Base-by-base conservation (phyloP, 2,797 vertebrate species). In the Phalloptychus januarius region DNA sequence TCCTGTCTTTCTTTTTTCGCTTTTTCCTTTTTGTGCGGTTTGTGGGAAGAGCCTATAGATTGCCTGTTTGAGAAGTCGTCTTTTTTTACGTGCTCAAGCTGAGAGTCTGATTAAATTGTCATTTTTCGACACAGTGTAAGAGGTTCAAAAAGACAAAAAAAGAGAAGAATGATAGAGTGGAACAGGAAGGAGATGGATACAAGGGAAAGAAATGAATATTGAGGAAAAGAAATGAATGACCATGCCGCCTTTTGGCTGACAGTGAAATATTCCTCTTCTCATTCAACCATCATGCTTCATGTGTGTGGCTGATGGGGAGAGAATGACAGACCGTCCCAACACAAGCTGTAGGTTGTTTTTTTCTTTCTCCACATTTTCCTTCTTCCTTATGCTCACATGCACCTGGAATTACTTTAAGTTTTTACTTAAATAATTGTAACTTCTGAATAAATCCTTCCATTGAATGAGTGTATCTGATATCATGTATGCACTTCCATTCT, bases 211-310 rank as follows among this genome's bases (percentile, higher is more conserved):
- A 78, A 82, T 58, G 73, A 74, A 74, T 74, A 58, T 58, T 74
- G 40, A 74, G 42, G 52, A 84, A 89, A 79, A 85, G 96, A 96
- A 98, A 98, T 97, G 96, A 97, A 98, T 97, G 95, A 95, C 92
- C 81, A 90, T 94, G 93, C 93, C 94, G 88, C 88, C 93, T 93
- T 88, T 93, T 89, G 87, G 91, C 89, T 98, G 97, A 98, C 97
- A 98, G 97, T 98, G 98, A 99, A 97, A 97, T 98, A 98, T 99
- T 97, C 96, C 94, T 94, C 95, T 94, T 94, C 94, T 96, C 96
- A 95, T 96, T 96, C 96, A 96, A 95, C 95, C 95, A 77, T 97
- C 96, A 96, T 96, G 96, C 96, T 96, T 96, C 96, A 93, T 94
- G 95, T 94, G 95, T 94, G 86, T 94, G 93, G 95, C 95, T 96